Conservation (phyloP, 2,113 vertebrate genomes). For the Pedionomus torquatus region DNA sequence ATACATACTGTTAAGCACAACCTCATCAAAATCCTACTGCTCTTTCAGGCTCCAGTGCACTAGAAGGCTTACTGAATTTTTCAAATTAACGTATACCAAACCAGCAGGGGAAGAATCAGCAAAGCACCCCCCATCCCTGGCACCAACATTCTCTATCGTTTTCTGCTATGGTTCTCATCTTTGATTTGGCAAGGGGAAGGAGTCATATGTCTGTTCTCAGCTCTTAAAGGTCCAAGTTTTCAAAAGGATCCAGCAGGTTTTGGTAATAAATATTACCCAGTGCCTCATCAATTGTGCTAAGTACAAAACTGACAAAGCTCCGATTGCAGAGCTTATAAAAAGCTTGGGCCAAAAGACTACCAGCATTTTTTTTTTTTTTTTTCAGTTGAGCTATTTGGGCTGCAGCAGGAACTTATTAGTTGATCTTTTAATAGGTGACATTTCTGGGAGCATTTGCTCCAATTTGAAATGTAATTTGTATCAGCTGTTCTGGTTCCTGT, state of each 20-base stretch:
- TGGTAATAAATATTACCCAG: not conserved
- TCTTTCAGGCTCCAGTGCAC: not conserved
- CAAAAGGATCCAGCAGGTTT: constrained; percentile 2
- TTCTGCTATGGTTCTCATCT: not conserved
- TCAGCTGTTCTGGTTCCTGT: constrained; percentile 47
- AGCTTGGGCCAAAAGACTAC: not conserved
- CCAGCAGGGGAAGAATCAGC: not conserved
- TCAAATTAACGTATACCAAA: not conserved
- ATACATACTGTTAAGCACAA: not conserved
- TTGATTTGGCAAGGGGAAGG: not conserved
- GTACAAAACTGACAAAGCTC: not conserved
- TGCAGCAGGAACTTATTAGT: constrained; percentile 59
- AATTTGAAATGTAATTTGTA: constrained; percentile 58
- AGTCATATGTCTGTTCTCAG: not conserved
- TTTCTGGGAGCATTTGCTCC: constrained; percentile 55
- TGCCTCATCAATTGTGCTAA: not conserved
- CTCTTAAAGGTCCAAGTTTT: not conserved
- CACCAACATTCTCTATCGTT: not conserved
- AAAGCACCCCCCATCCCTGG: not conserved
- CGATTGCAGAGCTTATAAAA: not conserved
- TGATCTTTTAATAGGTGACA: constrained; percentile 63
- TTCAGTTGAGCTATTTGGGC: not conserved
- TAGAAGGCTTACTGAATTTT: not conserved
- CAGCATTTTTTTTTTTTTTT: not conserved
- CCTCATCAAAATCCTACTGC: not conserved